Percentiles rank a stretch among this genome's conserved stretches.
phyloP scores from a whole-genome alignment of 2,888 invertebrate species.

The Parascotia fuliginaria region DNA sequence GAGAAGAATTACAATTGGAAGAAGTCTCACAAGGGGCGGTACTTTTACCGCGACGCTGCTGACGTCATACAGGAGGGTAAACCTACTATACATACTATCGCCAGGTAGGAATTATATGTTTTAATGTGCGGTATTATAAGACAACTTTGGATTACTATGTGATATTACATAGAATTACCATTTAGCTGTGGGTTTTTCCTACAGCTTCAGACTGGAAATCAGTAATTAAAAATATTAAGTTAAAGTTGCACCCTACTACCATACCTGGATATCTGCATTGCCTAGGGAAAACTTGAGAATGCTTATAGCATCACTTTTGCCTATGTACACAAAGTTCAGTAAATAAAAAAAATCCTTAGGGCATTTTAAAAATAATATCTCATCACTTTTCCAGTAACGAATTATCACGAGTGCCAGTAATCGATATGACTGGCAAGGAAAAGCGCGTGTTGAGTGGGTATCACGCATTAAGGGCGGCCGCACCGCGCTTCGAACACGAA shows the following conservation, averaged over 20 bases:
- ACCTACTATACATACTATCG: constrained; percentile 81
- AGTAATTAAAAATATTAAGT: too few relatives aligned
- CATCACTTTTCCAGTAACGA: constrained; percentile 76
- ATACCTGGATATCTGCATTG: too few relatives aligned
- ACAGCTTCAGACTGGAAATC: too few relatives aligned
- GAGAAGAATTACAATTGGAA: constrained; percentile 90
- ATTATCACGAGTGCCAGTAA: constrained; percentile 96
- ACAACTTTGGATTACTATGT: too few relatives aligned
- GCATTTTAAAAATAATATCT: too few relatives aligned
- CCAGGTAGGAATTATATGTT: constrained; percentile 58
- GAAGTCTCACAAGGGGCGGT: constrained; percentile 89
- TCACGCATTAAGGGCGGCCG: constrained; percentile 93
- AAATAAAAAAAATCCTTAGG: too few relatives aligned
- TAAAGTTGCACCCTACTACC: too few relatives aligned
- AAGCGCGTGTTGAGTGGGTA: constrained; percentile 96
- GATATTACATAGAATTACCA: too few relatives aligned
- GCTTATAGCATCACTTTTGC: too few relatives aligned
- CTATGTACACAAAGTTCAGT: too few relatives aligned
- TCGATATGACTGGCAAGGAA: constrained; percentile 99
- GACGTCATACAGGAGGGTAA: constrained; percentile 96
- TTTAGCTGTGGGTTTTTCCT: too few relatives aligned
- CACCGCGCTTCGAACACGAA: constrained; percentile 87
- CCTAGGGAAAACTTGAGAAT: too few relatives aligned
- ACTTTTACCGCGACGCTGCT: constrained; percentile 93
- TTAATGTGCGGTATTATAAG: not conserved